Conservation (phyloP, 2,888 invertebrate genomes). For the Pinctada fucata region DNA sequence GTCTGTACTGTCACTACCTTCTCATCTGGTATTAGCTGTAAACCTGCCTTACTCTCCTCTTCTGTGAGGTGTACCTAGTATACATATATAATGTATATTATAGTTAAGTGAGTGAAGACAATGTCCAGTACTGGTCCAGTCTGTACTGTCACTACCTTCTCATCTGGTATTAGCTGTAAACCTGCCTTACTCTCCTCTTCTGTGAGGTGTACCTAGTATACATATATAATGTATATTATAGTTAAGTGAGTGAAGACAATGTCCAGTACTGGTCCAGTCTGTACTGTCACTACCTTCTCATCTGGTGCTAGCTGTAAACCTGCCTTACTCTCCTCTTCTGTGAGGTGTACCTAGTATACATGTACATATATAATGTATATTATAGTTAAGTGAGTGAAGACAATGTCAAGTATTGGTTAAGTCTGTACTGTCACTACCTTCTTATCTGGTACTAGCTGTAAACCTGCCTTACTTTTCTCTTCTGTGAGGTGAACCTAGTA, state of each 20-base stretch:
- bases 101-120: conserved; percentile 92
- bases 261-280: conserved; percentile 82
- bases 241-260: conserved; percentile 92
- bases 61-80: conserved; percentile 71
- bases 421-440: conserved; percentile 84
- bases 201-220: conserved; percentile 70
- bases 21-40: conserved; percentile 83
- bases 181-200: conserved; percentile 81
- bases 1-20: conserved; percentile 84
- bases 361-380: too few species aligned
- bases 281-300: conserved; percentile 84
- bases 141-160: conserved; percentile 83
- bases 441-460: conserved; percentile 83
- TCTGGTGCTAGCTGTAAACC: conserved; percentile 83
- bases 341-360: conserved; percentile 72
- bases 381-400: conserved; percentile 94
- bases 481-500: conserved; percentile 71
- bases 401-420: conserved; percentile 83
- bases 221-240: too few species aligned
- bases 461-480: conserved; percentile 81
- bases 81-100: too few species aligned
- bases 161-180: conserved; percentile 82
- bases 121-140: conserved; percentile 83
- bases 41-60: conserved; percentile 81
- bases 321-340: conserved; percentile 80